These are phyloP conservation scores for Andrena haemorrhoa DNA, from an alignment of 2,888 invertebrate species.

Conservation along the genomic window DNA sequence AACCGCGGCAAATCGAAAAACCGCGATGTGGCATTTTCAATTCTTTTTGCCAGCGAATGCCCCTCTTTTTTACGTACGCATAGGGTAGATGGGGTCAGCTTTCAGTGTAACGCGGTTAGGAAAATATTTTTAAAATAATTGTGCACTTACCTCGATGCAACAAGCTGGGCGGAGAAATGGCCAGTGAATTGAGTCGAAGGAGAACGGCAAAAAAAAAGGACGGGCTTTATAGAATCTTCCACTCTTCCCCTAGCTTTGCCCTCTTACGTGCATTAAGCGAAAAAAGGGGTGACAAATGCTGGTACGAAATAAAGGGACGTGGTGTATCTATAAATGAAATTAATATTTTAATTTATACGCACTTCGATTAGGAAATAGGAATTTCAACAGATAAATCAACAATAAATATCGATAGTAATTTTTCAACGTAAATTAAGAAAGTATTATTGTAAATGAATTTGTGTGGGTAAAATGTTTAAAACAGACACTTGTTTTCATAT, in stretches of 20 bases:
- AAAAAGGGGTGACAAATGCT: neutral
- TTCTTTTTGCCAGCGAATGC: conserved; percentile 73
- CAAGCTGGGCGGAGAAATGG: conserved; percentile 51
- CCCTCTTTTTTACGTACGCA: conserved; percentile 53
- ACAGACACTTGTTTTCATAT: too few relatives aligned
- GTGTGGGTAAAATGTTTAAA: too few relatives aligned
- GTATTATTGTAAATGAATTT: too few relatives aligned
- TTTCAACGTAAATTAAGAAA: too few relatives aligned
- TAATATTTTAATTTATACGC: too few relatives aligned
- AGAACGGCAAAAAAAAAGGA: conserved; percentile 33
- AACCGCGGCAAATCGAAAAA: conserved; percentile 76
- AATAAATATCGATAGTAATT: too few relatives aligned
- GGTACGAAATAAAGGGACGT: neutral
- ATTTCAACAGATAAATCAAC: too few relatives aligned
- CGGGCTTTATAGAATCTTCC: conserved; percentile 42
- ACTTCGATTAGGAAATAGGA: too few relatives aligned
- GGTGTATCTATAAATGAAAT: neutral
- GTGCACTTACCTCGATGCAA: conserved; percentile 79
- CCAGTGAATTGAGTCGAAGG: conserved; percentile 39
- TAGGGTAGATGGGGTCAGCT: conserved; percentile 78
- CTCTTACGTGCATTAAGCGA: conserved; percentile 55
- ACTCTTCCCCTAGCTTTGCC: conserved; percentile 50
- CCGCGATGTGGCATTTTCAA: conserved; percentile 78
- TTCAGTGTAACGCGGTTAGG: conserved; percentile 82
- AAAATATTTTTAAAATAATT: conserved; percentile 84